These are phyloP conservation scores for Cepaea nemoralis DNA, from an alignment of 1,140 invertebrate genomes.

Conservation along the genomic window DNA sequence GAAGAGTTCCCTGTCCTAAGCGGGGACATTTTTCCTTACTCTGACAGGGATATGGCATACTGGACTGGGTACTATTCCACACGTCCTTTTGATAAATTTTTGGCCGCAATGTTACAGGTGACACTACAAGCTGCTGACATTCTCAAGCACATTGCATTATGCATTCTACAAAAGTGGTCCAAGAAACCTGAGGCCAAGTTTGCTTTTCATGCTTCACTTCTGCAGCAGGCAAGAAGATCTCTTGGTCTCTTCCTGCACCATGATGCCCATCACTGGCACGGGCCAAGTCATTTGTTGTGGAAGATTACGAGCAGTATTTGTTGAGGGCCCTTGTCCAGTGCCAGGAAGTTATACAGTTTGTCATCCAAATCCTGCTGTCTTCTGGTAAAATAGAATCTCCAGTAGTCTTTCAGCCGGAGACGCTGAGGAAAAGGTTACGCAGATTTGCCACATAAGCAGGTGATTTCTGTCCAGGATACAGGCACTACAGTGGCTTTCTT, in stretches of 20 bases:
- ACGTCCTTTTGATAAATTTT: slow-evolving; percentile 90
- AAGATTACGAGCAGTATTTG: slow-evolving; percentile 90
- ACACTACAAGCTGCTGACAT: slow-evolving; percentile 78
- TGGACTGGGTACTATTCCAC: slow-evolving; percentile 98
- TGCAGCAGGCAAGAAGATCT: slow-evolving; percentile 81
- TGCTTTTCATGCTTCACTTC: slow-evolving; percentile 52
- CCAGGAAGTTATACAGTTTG: slow-evolving; percentile 54
- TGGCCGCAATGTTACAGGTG: slow-evolving; percentile 86
- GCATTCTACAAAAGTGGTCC: slow-evolving; percentile 55
- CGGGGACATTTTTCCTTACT: slow-evolving; percentile 97
- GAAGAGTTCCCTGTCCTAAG: slow-evolving; percentile 82
- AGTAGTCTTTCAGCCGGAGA: slow-evolving; percentile 53
- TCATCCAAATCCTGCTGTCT: slow-evolving; percentile 54
- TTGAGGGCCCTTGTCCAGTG: slow-evolving; percentile 61
- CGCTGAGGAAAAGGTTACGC: slow-evolving; percentile 40
- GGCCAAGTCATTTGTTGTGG: slow-evolving; percentile 89
- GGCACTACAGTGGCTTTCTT: slow-evolving; percentile 57
- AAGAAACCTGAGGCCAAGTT: slow-evolving; percentile 32
- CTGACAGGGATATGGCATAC: slow-evolving; percentile 94
- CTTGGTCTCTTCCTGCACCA: slow-evolving; percentile 97
- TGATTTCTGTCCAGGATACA: slow-evolving; percentile 42
- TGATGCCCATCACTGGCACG: slow-evolving; percentile 97
- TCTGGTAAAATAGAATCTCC: slow-evolving; percentile 51
- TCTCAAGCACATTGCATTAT: slow-evolving; percentile 57
- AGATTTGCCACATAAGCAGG: slow-evolving; percentile 44